Evolutionary conservation across 2,888 invertebrate genomes (phyloP).

Genomic region (Mesochorus sp.): DNA sequence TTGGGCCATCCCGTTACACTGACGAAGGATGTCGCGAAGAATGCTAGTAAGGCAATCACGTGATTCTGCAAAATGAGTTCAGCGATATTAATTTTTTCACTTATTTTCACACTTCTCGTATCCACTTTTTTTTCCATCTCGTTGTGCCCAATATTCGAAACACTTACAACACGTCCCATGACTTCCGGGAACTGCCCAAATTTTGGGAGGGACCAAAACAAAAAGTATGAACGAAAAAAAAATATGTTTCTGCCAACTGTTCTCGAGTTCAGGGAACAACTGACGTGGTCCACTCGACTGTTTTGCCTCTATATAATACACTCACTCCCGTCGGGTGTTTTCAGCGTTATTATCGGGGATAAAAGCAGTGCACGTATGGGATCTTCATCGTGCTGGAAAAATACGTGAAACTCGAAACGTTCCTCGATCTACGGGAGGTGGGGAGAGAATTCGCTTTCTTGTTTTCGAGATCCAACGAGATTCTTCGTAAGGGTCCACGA

Average conservation of each 20-base stretch:
- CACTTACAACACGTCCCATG: slow-evolving; percentile 75
- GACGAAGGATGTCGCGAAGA: slow-evolving; percentile 14
- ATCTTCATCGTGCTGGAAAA: slow-evolving; percentile 51
- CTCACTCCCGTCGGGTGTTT: slow-evolving; percentile 57
- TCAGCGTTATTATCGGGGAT: slow-evolving; percentile 38
- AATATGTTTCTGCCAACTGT: slow-evolving; percentile 57
- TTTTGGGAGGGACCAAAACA: slow-evolving; percentile 7
- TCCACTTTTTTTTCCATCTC: slow-evolving; percentile 15
- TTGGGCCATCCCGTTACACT: slow-evolving; percentile 34
- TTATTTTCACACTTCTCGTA: not conserved
- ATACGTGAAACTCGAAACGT: slow-evolving; percentile 41
- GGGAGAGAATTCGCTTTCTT: slow-evolving; percentile 62
- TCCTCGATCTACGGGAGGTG: slow-evolving; percentile 7
- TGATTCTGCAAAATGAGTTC: slow-evolving; percentile 49
- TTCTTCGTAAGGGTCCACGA: slow-evolving; percentile 60
- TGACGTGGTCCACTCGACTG: slow-evolving; percentile 65
- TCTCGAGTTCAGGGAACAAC: slow-evolving; percentile 57
- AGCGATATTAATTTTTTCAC: not conserved
- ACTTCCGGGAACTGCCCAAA: slow-evolving; percentile 16
- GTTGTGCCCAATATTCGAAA: not conserved
- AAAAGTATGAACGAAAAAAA: slow-evolving; percentile 22
- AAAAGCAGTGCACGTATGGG: slow-evolving; percentile 18
- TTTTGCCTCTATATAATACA: slow-evolving; percentile 73
- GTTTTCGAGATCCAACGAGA: slow-evolving; percentile 53
- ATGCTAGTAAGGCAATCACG: slow-evolving; percentile 24